phyloP scores from a whole-genome alignment of 37 sponge, comb jelly and placozoan genomes.

The Cladorhizidae sp. region DNA sequence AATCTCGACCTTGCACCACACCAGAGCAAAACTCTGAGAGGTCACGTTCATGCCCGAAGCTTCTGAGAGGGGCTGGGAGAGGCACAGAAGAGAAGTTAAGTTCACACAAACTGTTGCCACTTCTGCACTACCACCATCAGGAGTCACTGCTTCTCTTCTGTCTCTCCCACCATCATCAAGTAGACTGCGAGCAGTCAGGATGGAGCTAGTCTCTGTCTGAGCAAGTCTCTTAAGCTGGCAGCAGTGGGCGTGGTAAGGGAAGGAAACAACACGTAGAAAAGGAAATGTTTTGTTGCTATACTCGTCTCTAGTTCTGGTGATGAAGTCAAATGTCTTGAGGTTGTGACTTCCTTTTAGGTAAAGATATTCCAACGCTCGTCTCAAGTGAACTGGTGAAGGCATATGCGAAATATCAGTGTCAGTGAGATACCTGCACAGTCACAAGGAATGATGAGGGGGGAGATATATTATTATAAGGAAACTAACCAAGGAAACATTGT shows the following conservation, averaged over 20 bases:
- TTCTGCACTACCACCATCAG: no score
- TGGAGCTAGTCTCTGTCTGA: no score
- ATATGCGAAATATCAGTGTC: slow-evolving; percentile 20
- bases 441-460: not conserved
- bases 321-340: slow-evolving; percentile 3
- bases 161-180: no score
- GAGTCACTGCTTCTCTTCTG: no score
- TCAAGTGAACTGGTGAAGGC: slow-evolving; percentile 14
- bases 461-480: not conserved
- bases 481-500: no score
- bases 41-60: no score
- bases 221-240: slow-evolving; percentile 20
- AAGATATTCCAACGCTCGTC: slow-evolving; percentile 9
- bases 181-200: no score
- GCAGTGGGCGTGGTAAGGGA: slow-evolving; percentile 57
- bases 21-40: no score
- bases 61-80: no score
- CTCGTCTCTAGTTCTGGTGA: not conserved
- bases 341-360: slow-evolving; percentile 4
- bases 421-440: slow-evolving; percentile 29
- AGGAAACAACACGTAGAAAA: slow-evolving; percentile 6
- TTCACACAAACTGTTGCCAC: no score
- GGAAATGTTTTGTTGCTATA: slow-evolving; percentile 37
- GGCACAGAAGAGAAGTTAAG: no score
- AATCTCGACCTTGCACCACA: no score